A percentile compares a stretch with the other conserved stretches of the same genome.
Evolutionary conservation across 2,797 vertebrate species (phyloP).

Genomic region (Sebastes trivittatus): DNA sequence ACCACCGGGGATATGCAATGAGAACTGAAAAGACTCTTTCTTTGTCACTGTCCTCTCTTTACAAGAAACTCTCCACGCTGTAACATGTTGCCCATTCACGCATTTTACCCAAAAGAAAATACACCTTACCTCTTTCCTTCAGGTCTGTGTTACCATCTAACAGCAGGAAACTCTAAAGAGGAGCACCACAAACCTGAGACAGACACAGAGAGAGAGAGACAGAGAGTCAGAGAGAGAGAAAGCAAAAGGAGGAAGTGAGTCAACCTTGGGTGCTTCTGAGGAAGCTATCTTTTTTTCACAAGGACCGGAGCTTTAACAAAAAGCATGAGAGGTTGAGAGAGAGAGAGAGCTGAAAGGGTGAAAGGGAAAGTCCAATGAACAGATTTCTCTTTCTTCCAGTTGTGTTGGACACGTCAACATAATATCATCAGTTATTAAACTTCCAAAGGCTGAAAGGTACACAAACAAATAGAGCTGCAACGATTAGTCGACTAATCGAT

Average conservation of each 20-base stretch:
- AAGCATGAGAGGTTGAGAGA: constrained; percentile 2
- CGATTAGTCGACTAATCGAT: background rate
- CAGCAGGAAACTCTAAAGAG: constrained; percentile 78
- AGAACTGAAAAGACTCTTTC: background rate
- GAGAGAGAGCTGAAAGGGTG: background rate
- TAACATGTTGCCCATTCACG: background rate
- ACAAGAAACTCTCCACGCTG: background rate
- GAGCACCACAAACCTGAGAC: constrained; percentile 71
- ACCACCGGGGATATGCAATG: background rate
- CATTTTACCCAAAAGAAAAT: constrained; percentile 9
- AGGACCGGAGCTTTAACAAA: constrained; percentile 52
- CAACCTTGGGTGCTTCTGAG: constrained; percentile 57
- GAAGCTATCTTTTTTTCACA: constrained; percentile 54
- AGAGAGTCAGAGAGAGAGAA: constrained; percentile 30
- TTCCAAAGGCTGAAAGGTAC: background rate
- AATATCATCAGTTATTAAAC: background rate
- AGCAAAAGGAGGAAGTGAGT: constrained; percentile 71
- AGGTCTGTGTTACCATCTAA: constrained; percentile 80
- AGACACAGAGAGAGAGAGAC: constrained; percentile 40
- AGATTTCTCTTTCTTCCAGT: constrained; percentile 43
- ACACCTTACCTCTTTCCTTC: constrained; percentile 76
- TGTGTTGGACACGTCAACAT: background rate
- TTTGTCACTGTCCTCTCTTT: background rate
- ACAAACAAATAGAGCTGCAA: background rate
- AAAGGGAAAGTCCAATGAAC: constrained; percentile 61